phyloP scores from a whole-genome alignment of 2,888 invertebrate species.

The Leucania comma region DNA sequence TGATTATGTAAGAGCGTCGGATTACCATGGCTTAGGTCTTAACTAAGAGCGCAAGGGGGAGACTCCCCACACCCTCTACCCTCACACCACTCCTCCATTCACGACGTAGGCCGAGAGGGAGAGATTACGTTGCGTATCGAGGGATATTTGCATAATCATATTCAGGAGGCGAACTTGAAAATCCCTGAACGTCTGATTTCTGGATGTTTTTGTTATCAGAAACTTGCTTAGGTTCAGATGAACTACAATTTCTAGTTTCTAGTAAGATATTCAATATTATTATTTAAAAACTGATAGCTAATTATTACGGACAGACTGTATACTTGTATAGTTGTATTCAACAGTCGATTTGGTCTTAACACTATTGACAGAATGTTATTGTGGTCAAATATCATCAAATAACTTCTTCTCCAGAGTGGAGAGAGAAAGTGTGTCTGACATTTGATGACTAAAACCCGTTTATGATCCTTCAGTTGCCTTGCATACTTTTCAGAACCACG shows the following conservation, averaged over 20 bases:
- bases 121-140: conserved; percentile 67
- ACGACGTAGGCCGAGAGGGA: conserved; percentile 61
- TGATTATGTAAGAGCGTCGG: conserved; percentile 48
- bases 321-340: background rate
- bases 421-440: too few species aligned
- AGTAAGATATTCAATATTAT: conserved; percentile 1
- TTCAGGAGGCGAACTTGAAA: conserved; percentile 68
- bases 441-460: too few species aligned
- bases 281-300: background rate
- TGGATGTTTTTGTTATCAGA: conserved; percentile 37
- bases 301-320: background rate
- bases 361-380: too few species aligned
- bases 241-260: conserved; percentile 15
- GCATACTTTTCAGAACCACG: too few species aligned
- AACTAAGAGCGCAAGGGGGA: conserved; percentile 22
- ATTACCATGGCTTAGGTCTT: conserved; percentile 50
- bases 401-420: too few species aligned
- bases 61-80: conserved; percentile 19
- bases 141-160: conserved; percentile 78
- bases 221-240: conserved; percentile 26
- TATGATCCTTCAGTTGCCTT: too few species aligned
- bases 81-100: conserved; percentile 66
- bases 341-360: background rate
- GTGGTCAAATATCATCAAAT: too few species aligned
- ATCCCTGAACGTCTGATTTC: conserved; percentile 52